phyloP scores from a whole-genome alignment of 2,113 vertebrate genomes.

The Ctenodactylus gundi region DNA sequence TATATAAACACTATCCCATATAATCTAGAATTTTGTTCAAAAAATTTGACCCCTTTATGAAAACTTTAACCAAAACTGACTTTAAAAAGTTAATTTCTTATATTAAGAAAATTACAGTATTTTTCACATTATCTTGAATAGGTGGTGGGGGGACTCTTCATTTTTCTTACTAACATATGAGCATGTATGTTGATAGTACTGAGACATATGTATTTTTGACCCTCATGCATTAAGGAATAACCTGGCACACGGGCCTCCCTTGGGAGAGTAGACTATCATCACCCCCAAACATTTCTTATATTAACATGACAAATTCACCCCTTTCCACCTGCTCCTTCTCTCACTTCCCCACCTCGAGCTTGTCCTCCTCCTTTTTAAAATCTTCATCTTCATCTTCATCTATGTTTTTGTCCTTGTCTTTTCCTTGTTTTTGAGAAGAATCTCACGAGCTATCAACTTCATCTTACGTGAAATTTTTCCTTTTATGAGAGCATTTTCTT shows the following conservation, averaged over 20 bases:
- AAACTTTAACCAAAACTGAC: not conserved
- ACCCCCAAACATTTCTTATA: not conserved
- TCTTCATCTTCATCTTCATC: no score
- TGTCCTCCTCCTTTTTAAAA: no score
- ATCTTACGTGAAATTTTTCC: not conserved
- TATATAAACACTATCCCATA: not conserved
- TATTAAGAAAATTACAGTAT: fast-evolving
- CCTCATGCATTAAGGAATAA: not conserved
- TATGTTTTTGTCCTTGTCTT: no score
- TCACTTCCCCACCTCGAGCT: no score
- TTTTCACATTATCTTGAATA: not conserved
- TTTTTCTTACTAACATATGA: not conserved
- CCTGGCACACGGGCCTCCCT: not conserved
- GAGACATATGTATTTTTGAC: not conserved
- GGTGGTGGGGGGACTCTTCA: not conserved
- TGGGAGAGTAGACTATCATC: not conserved
- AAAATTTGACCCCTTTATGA: not conserved
- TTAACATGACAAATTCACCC: no score
- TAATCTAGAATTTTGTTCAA: not conserved
- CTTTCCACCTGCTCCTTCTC: not conserved
- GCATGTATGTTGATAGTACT: not conserved
- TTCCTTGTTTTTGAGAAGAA: no score
- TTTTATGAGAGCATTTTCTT: not conserved
- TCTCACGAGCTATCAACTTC: not conserved
- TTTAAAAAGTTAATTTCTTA: not conserved